A percentile compares a stretch with the other conserved stretches of the same genome.
phyloP scores from a whole-genome alignment of 2,888 invertebrate genomes.

The Rapana venosa region DNA sequence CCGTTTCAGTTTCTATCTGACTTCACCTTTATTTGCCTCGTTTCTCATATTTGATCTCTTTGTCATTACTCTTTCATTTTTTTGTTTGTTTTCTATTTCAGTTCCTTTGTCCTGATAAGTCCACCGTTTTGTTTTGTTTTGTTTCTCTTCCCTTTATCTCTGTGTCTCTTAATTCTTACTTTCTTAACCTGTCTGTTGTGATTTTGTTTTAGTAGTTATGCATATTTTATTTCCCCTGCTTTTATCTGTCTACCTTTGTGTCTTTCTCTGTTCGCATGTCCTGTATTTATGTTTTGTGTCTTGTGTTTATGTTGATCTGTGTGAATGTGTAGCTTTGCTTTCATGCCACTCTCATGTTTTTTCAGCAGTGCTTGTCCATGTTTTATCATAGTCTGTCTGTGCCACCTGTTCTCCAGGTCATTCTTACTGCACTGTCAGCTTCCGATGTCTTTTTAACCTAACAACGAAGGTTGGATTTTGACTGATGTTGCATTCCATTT shows the following conservation, averaged over 20 bases:
- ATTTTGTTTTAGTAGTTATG: too few relatives aligned
- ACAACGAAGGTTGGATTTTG: neutral
- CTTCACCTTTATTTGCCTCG: neutral
- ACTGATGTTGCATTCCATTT: constrained; percentile 21
- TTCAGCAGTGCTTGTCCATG: too few relatives aligned
- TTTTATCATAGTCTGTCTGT: too few relatives aligned
- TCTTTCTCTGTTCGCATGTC: too few relatives aligned
- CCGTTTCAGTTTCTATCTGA: neutral
- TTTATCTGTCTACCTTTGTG: too few relatives aligned
- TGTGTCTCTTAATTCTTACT: too few relatives aligned
- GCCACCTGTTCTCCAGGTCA: neutral
- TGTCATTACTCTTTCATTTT: neutral
- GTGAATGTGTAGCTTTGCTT: too few relatives aligned
- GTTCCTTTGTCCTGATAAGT: neutral
- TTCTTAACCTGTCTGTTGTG: too few relatives aligned
- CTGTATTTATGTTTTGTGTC: too few relatives aligned
- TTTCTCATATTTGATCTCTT: neutral
- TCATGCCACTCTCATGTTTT: too few relatives aligned
- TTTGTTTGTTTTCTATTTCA: neutral
- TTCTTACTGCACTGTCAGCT: neutral
- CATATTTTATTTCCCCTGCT: too few relatives aligned
- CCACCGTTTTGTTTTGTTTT: neutral
- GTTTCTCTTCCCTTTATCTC: neutral
- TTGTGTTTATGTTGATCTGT: too few relatives aligned
- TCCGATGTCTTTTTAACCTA: neutral